These are phyloP conservation scores for Tenthredo mesomela DNA, from an alignment of 2,888 invertebrate genomes.

Conservation along the genomic window DNA sequence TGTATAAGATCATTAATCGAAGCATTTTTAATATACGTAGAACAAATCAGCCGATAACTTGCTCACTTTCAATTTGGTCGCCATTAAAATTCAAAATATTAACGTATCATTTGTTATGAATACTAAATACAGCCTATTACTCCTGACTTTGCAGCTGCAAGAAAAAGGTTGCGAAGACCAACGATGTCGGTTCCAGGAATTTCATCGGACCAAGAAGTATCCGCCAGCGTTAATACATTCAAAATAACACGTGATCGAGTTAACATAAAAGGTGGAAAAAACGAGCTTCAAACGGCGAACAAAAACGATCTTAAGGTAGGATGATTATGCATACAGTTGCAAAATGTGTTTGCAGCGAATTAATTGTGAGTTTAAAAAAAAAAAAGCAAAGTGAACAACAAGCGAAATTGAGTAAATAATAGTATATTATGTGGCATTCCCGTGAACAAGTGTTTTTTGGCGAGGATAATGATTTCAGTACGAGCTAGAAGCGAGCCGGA, in stretches of 20 bases:
- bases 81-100: neutral
- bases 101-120: neutral
- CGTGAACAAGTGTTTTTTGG: no score
- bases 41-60: neutral
- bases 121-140: neutral
- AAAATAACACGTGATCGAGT: slow-evolving; percentile 74
- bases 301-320: slow-evolving; percentile 73
- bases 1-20: no score
- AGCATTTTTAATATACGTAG: neutral
- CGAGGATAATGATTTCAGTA: no score
- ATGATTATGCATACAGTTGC: neutral
- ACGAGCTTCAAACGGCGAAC: slow-evolving; percentile 71
- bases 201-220: slow-evolving; percentile 82
- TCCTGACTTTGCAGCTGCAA: slow-evolving; percentile 78
- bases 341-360: no score
- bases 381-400: no score
- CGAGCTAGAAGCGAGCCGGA: no score
- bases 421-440: no score
- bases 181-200: slow-evolving; percentile 82
- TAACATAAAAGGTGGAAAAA: slow-evolving; percentile 72
- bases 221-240: slow-evolving; percentile 84
- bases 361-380: no score
- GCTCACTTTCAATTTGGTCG: neutral
- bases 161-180: slow-evolving; percentile 85
- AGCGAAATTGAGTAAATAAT: no score